A percentile compares a stretch with the other conserved stretches of the same genome.
These are phyloP conservation scores for Dicentrarchus labrax DNA, from an alignment of 2,113 vertebrate species.

Conservation along the genomic window DNA sequence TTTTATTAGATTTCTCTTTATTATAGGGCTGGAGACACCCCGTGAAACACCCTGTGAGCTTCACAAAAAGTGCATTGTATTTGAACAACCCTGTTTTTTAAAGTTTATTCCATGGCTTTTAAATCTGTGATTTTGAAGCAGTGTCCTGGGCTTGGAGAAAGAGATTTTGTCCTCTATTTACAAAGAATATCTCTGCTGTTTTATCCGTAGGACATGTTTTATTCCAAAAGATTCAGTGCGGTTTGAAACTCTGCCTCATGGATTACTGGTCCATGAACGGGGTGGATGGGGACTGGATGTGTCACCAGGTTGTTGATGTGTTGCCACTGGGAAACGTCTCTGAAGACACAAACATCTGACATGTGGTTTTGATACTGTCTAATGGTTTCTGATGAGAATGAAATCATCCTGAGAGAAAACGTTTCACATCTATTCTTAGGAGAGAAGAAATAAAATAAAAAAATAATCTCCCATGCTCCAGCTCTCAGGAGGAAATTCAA, in stretches of 20 bases:
- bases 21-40: conserved; percentile 38
- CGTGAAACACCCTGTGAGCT: conserved; percentile 21
- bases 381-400: conserved; percentile 63
- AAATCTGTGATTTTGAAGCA: conserved; percentile 27
- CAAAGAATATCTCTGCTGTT: conserved; percentile 34
- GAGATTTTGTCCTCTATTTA: conserved; percentile 44
- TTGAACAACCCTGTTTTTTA: conserved; percentile 32
- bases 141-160: conserved; percentile 5
- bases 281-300: conserved; percentile 58
- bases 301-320: conserved; percentile 73
- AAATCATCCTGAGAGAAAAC: conserved; percentile 62
- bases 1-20: conserved; percentile 56
- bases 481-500: neutral
- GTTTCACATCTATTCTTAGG: conserved; percentile 32
- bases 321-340: conserved; percentile 70
- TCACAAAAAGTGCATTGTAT: conserved; percentile 30
- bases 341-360: conserved; percentile 60
- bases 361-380: conserved; percentile 71
- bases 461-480: neutral
- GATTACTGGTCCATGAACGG: conserved; percentile 62
- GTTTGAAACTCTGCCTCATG: conserved; percentile 56
- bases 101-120: conserved; percentile 9
- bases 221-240: conserved; percentile 8
- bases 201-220: conserved; percentile 44
- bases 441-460: conserved; percentile 26